Conservation (phyloP, 2,888 invertebrate genomes). For the Stegophylla sp. region DNA sequence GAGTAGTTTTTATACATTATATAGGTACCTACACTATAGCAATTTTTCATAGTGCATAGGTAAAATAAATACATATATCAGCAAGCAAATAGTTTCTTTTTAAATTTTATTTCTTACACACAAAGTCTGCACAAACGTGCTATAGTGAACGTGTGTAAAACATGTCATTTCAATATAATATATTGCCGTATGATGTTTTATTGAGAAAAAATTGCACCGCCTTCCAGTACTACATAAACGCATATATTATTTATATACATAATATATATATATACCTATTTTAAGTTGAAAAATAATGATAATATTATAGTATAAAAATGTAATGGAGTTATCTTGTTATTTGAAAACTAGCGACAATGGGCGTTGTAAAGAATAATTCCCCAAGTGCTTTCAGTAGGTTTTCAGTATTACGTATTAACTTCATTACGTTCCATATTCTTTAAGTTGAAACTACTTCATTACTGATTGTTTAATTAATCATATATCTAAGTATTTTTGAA, state of each 20-base stretch:
- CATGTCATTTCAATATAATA: constrained; percentile 40
- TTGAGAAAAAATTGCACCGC: constrained; percentile 1
- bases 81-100: too few species aligned
- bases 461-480: too few species aligned
- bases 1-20: too few species aligned
- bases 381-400: background rate
- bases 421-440: background rate
- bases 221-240: background rate
- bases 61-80: too few species aligned
- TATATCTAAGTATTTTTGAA: too few species aligned
- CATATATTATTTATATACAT: background rate
- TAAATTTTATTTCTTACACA: too few species aligned
- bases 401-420: background rate
- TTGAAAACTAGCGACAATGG: background rate
- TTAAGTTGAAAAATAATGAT: constrained; percentile 9
- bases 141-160: background rate
- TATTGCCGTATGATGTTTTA: background rate
- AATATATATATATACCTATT: background rate
- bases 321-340: constrained; percentile 50
- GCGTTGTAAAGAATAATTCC: background rate
- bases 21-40: too few species aligned
- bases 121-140: background rate
- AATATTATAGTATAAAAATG: constrained; percentile 15
- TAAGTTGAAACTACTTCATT: too few species aligned
- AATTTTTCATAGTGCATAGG: too few species aligned